Evolutionary conservation across 2,797 vertebrate genomes (phyloP), one percentile per base, ranked within the genome.

Genomic region (Micropoecilia bifurca): DNA sequence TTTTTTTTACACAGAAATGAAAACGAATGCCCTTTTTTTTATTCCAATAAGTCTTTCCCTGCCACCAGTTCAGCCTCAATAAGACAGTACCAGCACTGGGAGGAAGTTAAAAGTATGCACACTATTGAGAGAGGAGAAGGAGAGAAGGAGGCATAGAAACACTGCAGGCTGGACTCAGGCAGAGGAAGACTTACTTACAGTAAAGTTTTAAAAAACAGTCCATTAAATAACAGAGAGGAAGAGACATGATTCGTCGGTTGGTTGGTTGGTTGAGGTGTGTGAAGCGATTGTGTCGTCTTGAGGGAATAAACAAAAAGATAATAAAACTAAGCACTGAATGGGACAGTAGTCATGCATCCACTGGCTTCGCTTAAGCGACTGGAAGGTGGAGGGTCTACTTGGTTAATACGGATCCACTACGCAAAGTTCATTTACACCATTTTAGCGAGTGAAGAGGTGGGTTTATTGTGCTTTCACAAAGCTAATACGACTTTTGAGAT

Each of bases 151-250:
- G 86, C 92, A 91, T 86, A 92, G 87, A 91, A 91, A 95, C 87
- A 92, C 92, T 85, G 90, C 86, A 92, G 91, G 93, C 93, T 92
- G 91, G 75, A 90, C 91, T 92, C 90, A 89, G 94, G 94, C 93
- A 94, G 95, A 95, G 94, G 93, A 95, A 96, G 93, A 95, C 95
- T 93, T 90, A 95, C 94, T 69, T 96, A 96, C 96, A 96, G 95
- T 96, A 95, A 93, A 95, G 93, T 94, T 74, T 75, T 25, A 92
- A 94, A 91, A 93, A 95, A 96, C 94, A 96, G 94, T 94, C 94
- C 92, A 90, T 93, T 90, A 93, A 90, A 93, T 90, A 89, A 87
- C 83, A 92, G 83, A 93, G 92, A 95, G 94, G 93, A 94, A 92
- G 92, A 93, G 91, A 89, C 90, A 91, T 93, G 90, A 95, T 94